Evolutionary conservation across 2,797 vertebrate genomes (phyloP).

Genomic region (Trichosurus vulpecula): DNA sequence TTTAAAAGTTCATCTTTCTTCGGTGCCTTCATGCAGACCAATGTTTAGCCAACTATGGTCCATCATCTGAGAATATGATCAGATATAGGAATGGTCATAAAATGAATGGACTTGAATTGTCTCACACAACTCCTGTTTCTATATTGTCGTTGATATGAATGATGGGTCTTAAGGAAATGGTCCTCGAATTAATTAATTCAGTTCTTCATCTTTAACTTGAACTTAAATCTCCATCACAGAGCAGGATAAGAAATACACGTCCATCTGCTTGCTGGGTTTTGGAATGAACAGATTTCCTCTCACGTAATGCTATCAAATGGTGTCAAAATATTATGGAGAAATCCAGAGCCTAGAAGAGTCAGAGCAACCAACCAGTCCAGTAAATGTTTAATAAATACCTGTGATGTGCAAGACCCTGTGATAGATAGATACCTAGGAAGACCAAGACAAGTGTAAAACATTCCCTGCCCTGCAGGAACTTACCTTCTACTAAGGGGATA

Average conservation of each 20-base stretch:
- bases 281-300: not conserved
- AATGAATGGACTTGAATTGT: not conserved
- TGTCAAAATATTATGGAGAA: not conserved
- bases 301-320: not conserved
- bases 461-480: not conserved
- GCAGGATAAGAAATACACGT: constrained; percentile 3
- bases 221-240: not conserved
- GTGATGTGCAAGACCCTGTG: not conserved
- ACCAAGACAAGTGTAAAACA: not conserved
- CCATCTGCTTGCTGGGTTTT: not conserved
- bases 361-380: not conserved
- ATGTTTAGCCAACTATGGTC: no score
- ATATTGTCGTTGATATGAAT: not conserved
- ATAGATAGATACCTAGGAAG: not conserved
- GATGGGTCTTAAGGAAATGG: not conserved
- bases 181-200: not conserved
- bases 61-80: not conserved
- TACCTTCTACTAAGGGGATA: not conserved
- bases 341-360: not conserved
- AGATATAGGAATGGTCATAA: not conserved
- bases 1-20: not conserved
- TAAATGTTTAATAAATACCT: not conserved
- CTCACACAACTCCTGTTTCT: not conserved
- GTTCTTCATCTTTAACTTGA: not conserved
- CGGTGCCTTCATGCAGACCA: not conserved